Percentiles rank a stretch among this genome's conserved stretches.
These are phyloP conservation scores for Premnoplex brunnescens DNA, from an alignment of 2,797 vertebrate genomes.

Conservation along the genomic window DNA sequence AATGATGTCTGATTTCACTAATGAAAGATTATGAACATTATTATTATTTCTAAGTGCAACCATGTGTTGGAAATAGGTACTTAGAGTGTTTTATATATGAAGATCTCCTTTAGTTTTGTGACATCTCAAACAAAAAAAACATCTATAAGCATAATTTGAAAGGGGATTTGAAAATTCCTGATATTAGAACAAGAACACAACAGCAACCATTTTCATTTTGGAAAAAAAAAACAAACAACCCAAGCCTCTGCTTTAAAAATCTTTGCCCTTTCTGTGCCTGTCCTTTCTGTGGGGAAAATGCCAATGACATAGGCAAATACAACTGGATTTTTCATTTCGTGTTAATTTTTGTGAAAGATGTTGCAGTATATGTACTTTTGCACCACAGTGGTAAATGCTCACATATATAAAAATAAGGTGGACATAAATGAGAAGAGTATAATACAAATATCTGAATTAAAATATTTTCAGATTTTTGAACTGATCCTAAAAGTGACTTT, in stretches of 20 bases:
- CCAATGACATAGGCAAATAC: background rate
- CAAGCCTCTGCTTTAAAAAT: background rate
- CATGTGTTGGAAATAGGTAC: background rate
- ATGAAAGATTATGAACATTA: slow-evolving; percentile 11
- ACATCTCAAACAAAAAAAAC: background rate
- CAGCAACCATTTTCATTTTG: background rate
- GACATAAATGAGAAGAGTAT: background rate
- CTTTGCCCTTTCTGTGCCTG: background rate
- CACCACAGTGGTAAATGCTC: background rate
- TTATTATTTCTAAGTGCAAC: slow-evolving; percentile 25
- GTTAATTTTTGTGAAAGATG: background rate
- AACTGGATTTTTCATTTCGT: background rate
- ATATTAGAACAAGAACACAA: background rate
- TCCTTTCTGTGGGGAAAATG: background rate
- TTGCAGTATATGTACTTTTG: background rate
- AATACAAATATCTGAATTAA: background rate
- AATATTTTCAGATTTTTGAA: background rate
- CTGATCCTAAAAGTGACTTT: background rate
- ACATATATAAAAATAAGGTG: background rate
- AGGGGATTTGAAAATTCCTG: background rate
- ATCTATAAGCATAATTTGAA: background rate
- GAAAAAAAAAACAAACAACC: rapidly evolving
- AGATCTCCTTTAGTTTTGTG: background rate
- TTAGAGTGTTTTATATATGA: background rate
- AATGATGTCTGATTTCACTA: slow-evolving; percentile 1